A percentile compares a stretch with the other conserved stretches of the same genome.
phyloP scores from a whole-genome alignment of 2,888 invertebrate genomes.

The Eupithecia dodoneata region DNA sequence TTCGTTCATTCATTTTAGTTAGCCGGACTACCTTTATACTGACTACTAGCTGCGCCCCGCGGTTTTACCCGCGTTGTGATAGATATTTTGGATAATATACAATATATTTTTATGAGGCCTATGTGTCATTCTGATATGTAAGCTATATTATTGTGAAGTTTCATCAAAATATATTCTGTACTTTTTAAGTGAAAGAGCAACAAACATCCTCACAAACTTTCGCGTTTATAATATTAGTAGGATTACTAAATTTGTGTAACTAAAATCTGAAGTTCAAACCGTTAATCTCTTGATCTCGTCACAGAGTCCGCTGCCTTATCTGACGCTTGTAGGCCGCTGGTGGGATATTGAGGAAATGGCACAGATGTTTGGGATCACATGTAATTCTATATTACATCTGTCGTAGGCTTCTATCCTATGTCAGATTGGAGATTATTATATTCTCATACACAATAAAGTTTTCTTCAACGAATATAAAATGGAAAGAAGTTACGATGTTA shows the following conservation, averaged over 20 bases:
- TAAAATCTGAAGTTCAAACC: background rate
- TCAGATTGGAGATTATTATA: conserved; percentile 21
- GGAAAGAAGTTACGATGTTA: background rate
- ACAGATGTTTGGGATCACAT: conserved; percentile 78
- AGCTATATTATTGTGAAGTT: too few relatives aligned
- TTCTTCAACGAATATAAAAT: background rate
- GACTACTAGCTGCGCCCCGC: too few relatives aligned
- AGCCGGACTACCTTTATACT: too few relatives aligned
- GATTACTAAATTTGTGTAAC: background rate
- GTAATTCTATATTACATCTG: conserved; percentile 61
- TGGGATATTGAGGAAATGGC: conserved; percentile 82
- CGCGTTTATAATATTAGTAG: too few relatives aligned
- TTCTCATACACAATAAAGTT: background rate
- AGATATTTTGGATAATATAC: too few relatives aligned
- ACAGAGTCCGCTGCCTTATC: conserved; percentile 43
- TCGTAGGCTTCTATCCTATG: conserved; percentile 25
- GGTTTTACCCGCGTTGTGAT: too few relatives aligned
- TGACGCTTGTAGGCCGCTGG: conserved; percentile 72
- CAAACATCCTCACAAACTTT: too few relatives aligned
- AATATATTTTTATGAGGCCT: too few relatives aligned
- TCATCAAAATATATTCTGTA: too few relatives aligned
- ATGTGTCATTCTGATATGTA: too few relatives aligned
- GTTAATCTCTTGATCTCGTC: conserved; percentile 41
- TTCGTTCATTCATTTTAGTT: too few relatives aligned
- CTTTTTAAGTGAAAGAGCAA: too few relatives aligned